A percentile compares a stretch with the other conserved stretches of the same genome.
phyloP scores from a whole-genome alignment of 2,113 vertebrate genomes.

The Eptesicus fuscus region DNA sequence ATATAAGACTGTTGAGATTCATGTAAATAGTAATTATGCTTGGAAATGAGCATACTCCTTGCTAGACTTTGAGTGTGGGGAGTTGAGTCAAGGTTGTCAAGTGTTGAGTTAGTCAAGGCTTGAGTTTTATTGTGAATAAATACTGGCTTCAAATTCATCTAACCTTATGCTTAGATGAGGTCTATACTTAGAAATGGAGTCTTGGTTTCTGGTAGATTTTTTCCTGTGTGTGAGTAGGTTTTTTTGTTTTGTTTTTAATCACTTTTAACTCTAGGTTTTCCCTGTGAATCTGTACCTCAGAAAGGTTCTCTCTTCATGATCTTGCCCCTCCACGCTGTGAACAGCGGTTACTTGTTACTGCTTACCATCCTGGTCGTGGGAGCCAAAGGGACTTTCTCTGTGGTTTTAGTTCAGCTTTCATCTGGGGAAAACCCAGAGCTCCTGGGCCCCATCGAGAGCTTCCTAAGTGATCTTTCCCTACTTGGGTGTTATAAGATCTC shows the following conservation, averaged over 20 bases:
- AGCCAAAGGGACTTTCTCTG: neutral
- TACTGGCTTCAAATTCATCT: neutral
- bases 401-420: neutral
- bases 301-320: neutral
- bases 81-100: neutral
- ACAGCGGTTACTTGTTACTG: neutral
- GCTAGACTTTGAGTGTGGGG: neutral
- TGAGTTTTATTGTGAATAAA: neutral
- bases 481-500: neutral
- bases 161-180: neutral
- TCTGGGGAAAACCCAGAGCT: neutral
- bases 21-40: neutral
- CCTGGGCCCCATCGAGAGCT: neutral
- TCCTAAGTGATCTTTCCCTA: neutral
- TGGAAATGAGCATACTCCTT: neutral
- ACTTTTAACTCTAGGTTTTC: neutral
- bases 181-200: neutral
- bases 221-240: neutral
- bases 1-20: neutral
- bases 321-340: neutral
- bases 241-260: neutral
- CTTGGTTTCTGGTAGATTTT: neutral
- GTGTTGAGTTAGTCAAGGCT: neutral
- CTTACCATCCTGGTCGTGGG: neutral
- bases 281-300: neutral